Percentiles rank a stretch among this genome's conserved stretches.
These are phyloP conservation scores for Trinorchestia longiramus DNA, from an alignment of 1,140 invertebrate species.

Conservation along the genomic window DNA sequence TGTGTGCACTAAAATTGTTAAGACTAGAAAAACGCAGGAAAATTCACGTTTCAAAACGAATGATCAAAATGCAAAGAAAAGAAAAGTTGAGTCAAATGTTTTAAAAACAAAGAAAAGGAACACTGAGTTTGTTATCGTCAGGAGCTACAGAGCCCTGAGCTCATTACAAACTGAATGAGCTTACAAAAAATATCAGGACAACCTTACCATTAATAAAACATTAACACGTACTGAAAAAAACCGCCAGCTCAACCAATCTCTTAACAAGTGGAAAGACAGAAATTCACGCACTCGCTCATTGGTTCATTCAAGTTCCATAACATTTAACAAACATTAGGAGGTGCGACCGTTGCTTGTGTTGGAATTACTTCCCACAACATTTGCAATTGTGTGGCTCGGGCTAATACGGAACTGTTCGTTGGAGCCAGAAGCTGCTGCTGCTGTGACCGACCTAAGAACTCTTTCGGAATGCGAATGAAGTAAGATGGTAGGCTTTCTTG, in stretches of 20 bases:
- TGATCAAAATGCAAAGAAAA: background rate
- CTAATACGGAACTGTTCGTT: constrained; percentile 30
- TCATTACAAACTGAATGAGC: background rate
- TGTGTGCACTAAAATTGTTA: background rate
- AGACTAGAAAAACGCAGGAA: background rate
- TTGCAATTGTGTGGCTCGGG: background rate
- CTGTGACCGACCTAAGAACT: background rate
- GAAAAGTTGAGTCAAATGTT: background rate
- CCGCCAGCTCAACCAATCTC: background rate
- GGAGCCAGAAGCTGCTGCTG: constrained; percentile 14
- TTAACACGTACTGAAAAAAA: background rate
- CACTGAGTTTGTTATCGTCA: background rate
- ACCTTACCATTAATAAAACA: background rate
- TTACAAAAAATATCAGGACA: background rate
- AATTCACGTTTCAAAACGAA: background rate
- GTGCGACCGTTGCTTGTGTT: background rate
- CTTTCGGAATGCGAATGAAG: constrained; percentile 14
- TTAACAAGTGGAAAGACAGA: background rate
- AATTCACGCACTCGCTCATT: background rate
- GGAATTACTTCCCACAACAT: background rate
- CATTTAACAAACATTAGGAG: background rate
- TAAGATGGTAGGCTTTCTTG: background rate
- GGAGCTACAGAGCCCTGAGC: background rate
- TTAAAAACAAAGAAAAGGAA: background rate
- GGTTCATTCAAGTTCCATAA: background rate